phyloP scores from a whole-genome alignment of 2,113 vertebrate species.

The Orthochromis malagaraziensis region DNA sequence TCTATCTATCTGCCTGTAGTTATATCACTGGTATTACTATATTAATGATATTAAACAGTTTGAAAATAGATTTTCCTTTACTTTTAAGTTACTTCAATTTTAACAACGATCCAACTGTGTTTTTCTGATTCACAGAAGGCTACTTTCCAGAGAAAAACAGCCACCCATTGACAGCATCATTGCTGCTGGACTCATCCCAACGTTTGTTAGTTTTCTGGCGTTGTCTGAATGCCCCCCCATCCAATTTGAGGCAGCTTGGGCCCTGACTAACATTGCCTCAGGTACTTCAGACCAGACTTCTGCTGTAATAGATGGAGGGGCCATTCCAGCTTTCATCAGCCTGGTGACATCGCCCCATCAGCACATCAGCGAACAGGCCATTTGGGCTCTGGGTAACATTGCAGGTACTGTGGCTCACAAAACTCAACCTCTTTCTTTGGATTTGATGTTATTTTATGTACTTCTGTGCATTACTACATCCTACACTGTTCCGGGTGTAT shows the following conservation, averaged over 20 bases:
- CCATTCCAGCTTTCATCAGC: constrained; percentile 83
- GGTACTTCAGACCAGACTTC: constrained; percentile 85
- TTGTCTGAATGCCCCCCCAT: constrained; percentile 80
- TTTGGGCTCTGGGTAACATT: constrained; percentile 92
- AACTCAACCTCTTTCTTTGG: not conserved
- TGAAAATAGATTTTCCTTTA: not conserved
- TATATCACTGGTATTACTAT: not conserved
- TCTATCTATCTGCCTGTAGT: not conserved
- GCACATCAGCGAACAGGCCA: constrained; percentile 89
- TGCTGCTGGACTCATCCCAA: constrained; percentile 80
- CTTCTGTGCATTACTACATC: not conserved
- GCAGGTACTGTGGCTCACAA: constrained; percentile 72
- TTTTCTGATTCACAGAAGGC: constrained; percentile 70
- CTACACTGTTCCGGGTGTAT: not conserved
- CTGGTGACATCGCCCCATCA: constrained; percentile 80
- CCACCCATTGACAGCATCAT: constrained; percentile 86
- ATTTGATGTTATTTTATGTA: not conserved
- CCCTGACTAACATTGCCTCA: constrained; percentile 90
- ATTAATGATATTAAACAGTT: not conserved
- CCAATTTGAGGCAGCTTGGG: constrained; percentile 94
- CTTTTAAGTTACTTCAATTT: not conserved
- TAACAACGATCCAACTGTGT: not conserved
- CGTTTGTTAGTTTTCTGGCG: constrained; percentile 80
- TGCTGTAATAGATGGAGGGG: constrained; percentile 85
- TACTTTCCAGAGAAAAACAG: constrained; percentile 84